A percentile compares a stretch with the other conserved stretches of the same genome.
These are phyloP conservation scores for Eucriotettix oculatus DNA, from an alignment of 2,888 invertebrate genomes.

Conservation along the genomic window DNA sequence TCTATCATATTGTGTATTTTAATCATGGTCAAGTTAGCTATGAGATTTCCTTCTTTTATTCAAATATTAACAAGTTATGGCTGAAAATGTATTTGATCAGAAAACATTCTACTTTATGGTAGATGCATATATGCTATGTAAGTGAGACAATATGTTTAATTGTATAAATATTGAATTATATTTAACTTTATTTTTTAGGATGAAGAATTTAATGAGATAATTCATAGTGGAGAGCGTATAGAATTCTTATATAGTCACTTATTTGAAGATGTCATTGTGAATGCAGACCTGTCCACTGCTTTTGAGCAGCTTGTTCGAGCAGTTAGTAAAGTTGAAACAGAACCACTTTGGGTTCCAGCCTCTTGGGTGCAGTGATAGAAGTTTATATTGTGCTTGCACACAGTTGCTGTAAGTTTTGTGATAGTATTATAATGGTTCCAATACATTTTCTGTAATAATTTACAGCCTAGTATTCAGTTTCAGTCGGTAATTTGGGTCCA, in stretches of 20 bases:
- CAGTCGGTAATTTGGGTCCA: too few relatives aligned
- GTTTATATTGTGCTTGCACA: background rate
- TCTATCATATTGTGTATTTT: too few relatives aligned
- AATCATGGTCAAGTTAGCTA: too few relatives aligned
- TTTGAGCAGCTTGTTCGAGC: conserved; percentile 70
- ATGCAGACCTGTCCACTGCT: conserved; percentile 71
- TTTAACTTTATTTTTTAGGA: conserved; percentile 41
- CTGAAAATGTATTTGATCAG: too few relatives aligned
- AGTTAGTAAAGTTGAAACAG: conserved; percentile 72
- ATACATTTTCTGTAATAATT: too few relatives aligned
- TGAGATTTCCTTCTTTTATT: too few relatives aligned
- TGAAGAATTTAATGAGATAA: conserved; percentile 77
- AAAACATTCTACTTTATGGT: too few relatives aligned
- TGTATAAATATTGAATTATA: background rate
- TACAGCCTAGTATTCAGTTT: too few relatives aligned
- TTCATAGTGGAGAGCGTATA: conserved; percentile 70
- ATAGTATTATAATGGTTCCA: too few relatives aligned
- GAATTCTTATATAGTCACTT: conserved; percentile 86
- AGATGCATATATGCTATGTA: too few relatives aligned
- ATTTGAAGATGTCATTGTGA: conserved; percentile 87
- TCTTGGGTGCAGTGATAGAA: conserved; percentile 70
- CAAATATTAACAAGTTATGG: too few relatives aligned
- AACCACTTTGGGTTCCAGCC: conserved; percentile 91
- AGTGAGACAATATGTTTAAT: background rate
- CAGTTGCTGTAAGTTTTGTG: too few relatives aligned